These are phyloP conservation scores for Cryptocephalus moraei DNA, from an alignment of 2,888 invertebrate genomes.

Conservation along the genomic window DNA sequence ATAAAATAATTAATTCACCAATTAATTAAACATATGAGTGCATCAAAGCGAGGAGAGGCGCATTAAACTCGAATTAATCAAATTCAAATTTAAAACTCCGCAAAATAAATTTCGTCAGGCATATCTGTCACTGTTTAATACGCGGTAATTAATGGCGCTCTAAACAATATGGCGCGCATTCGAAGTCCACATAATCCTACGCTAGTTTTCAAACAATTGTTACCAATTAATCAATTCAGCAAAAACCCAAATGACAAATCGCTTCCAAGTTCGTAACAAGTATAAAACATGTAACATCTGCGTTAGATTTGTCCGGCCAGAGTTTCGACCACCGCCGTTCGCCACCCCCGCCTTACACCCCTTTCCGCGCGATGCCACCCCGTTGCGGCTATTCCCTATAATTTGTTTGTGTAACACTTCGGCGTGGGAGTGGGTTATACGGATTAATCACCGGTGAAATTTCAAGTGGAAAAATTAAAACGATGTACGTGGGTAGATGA, in stretches of 20 bases:
- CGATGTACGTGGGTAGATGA: too few relatives aligned
- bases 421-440: too few relatives aligned
- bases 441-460: too few relatives aligned
- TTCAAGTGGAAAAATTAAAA: too few relatives aligned
- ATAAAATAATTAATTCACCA: too few relatives aligned
- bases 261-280: slow-evolving; percentile 26
- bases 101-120: too few relatives aligned
- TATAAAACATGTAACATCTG: slow-evolving; percentile 30
- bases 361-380: too few relatives aligned
- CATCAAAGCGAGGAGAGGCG: too few relatives aligned
- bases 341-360: slow-evolving; percentile 4
- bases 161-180: slow-evolving; percentile 6
- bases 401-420: slow-evolving; percentile 6
- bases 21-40: too few relatives aligned
- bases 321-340: background rate
- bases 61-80: too few relatives aligned
- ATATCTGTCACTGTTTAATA: too few relatives aligned
- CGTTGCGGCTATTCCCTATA: slow-evolving; percentile 19
- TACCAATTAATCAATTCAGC: slow-evolving; percentile 25
- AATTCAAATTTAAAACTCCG: too few relatives aligned
- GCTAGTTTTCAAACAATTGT: slow-evolving; percentile 12
- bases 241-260: slow-evolving; percentile 28
- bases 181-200: slow-evolving; percentile 1
- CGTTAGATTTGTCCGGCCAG: slow-evolving; percentile 23
- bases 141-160: slow-evolving; percentile 5